Evolutionary conservation across 2,113 vertebrate species (phyloP), one percentile per base, ranked within the genome.

Genomic region (Sylvietta virens): DNA sequence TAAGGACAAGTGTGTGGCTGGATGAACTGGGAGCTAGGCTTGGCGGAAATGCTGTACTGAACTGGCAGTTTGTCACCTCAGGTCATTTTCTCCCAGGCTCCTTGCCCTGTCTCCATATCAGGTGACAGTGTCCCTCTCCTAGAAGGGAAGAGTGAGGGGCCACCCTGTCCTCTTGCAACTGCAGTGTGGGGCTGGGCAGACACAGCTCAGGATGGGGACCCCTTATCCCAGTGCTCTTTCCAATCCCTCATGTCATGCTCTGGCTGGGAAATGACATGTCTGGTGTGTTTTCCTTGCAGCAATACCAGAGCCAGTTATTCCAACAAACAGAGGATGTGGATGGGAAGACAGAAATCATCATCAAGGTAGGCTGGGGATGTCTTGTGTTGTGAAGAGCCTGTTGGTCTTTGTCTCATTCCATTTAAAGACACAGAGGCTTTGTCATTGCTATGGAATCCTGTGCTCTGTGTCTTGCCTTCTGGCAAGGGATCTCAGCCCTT

Each of bases 281-380:
- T 86, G 74, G 6, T 92, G 86, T 97, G 15, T 95, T 70, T 96
- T 74, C 76, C 76, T 92, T 90, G 86, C 98, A 98, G 97, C 98
- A 98, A 56, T 98, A 98, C 92, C 98, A 98, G 96, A 98, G 86
- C 97, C 98, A 98, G 95, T 96, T 98, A 14, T 99, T 99, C 77
- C 98, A 98, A 51, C 98, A 97, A 21, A 51, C 98, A 17, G 99
- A 99, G 31, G 98, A 98, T 39, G 96, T 98, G 2, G 98, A 98
- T n/a, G 95, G 96, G 53, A 99, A 99, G 94, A 97, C 98, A n/a
- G 98, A 99, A 97, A 98, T 99, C 95, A 98, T 99, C 96, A 98
- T 99, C 85, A 98, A 99, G 82, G 99, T 98, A 97, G 84, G 98
- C 37, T 65, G 78, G 28, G 39, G 31, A 3, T 30, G 30, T 22